Base-by-base conservation (phyloP, 2,797 vertebrate genomes). In the Molossus molossus region DNA sequence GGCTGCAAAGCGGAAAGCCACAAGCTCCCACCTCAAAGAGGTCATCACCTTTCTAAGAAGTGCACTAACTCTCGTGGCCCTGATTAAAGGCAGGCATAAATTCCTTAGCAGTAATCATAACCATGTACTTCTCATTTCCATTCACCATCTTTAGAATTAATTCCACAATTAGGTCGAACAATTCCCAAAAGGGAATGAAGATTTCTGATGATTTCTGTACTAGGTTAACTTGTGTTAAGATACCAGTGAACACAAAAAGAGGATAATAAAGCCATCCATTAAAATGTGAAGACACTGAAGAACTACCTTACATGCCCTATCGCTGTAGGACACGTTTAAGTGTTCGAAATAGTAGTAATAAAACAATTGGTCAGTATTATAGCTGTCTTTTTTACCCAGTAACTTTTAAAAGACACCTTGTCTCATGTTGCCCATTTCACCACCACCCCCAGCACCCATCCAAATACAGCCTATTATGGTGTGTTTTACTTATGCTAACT, bases 191-290 rank as follows among this genome's bases (percentile, higher is more conserved):
- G 48, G 25, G 70, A 73, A 82, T 81, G 62, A 55, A 90, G 48
- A 21, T 65, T 84, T 85, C 89, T 90, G 72, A 67, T 87, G 75
- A 70, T 90, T 80, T 89, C 90, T 72, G 58, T 67, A 29, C 45
- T 58, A 73, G 89, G 72, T 82, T 93, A 94, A 96, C 81, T 96
- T 95, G 90, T 82, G 62, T 70, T 87, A 50, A 55, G 73, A 83
- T 80, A 77, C 33, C 33, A 6, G 62, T 23, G 67, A 82, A 81
- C 87, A 92, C 72, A 81, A 53, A 91, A 95, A 85, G 82, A 95
- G 53, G 72, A 14, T 94, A 93, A 97, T 96, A 96, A 96, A 97
- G 95, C 95, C 84, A 94, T 90, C 91, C 87, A 91, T 96, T 96
- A 96, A 93, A 95, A 96, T 87, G 64, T 81, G 73, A 67, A 97